Base-by-base conservation (phyloP, 2,797 vertebrate genomes). In the Pogoniulus pusillus region DNA sequence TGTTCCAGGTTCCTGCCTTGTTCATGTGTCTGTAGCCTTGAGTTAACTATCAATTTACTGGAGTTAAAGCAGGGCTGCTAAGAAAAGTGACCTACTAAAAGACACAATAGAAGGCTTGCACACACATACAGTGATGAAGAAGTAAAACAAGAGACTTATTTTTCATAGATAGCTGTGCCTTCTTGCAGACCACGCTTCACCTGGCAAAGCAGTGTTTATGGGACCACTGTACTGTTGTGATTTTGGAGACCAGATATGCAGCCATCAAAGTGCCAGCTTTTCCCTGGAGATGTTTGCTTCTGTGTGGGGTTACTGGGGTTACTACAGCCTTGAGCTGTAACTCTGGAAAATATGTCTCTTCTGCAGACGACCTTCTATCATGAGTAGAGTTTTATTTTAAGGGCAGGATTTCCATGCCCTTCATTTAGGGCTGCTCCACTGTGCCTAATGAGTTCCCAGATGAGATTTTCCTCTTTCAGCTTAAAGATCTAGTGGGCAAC, bases 41-140 rank as follows among this genome's bases (percentile, higher is more conserved):
- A 89, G 32, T 82, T 93, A 87, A 75, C 73, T 45, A 54, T 68
- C 34, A 70, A 6, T 86, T 92, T 70, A 35, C 23, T 82, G 71
- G 34, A 93, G 71, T 82, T 90, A 91, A 74, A 86, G 12, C 27
- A 35, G 47, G 54, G 24, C 45, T 88, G 22, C 54, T 74, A 71
- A 82, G 77, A 82, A 76, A 87, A 82, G 35, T 88, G 57, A 74
- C 71, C 53, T 66, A 51, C 47, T 88, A 53, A 91, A 94, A 18
- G 30, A 59, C 35, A 47, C 30, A 43, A 22, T 51, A 24, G 58
- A 32, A 79, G 57, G 17, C 17, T 86, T 73, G 15, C 39, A 57
- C 6, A 35, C 6, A 7, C 45, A 19, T 20, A 7, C 14, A 23
- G 24, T 65, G 59, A 51, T 81, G 66, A 87, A 55, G 7, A 39